A percentile compares a stretch with the other conserved stretches of the same genome.
Conservation (phyloP, 2,797 vertebrate genomes). For the Acipenser ruthenus region DNA sequence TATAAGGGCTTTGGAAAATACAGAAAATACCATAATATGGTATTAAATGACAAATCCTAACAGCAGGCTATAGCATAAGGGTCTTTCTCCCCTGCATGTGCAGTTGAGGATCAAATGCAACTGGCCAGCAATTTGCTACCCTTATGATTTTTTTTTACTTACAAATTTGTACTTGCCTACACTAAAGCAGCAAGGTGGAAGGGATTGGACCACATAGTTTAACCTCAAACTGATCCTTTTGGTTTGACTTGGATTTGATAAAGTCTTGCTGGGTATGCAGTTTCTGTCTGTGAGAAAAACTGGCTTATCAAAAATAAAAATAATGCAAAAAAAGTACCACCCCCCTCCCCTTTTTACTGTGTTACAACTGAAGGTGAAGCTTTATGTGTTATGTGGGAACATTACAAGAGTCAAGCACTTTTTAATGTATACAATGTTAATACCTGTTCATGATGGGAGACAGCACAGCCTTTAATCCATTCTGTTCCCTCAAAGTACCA, state of each 20-base stretch:
- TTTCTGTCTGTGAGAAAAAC: too few relatives aligned
- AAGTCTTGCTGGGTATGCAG: too few relatives aligned
- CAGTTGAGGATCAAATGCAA: slow-evolving; percentile 23
- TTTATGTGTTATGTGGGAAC: too few relatives aligned
- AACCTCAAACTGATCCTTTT: too few relatives aligned
- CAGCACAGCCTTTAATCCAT: slow-evolving; percentile 13
- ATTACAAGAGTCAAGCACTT: neutral
- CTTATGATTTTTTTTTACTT: neutral
- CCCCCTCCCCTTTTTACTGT: too few relatives aligned
- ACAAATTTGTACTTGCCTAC: neutral
- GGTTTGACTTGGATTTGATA: too few relatives aligned
- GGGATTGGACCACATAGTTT: too few relatives aligned
- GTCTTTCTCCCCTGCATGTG: slow-evolving; percentile 21
- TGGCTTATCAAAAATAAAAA: too few relatives aligned
- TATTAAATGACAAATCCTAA: slow-evolving; percentile 35
- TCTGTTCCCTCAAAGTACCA: slow-evolving; percentile 2
- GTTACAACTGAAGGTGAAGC: too few relatives aligned
- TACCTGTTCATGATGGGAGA: slow-evolving; percentile 2
- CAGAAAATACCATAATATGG: slow-evolving; percentile 27
- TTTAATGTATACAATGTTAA: slow-evolving; percentile 14
- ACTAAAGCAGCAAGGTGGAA: too few relatives aligned
- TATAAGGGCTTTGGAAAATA: slow-evolving; percentile 21
- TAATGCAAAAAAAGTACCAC: too few relatives aligned
- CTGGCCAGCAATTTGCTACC: neutral
- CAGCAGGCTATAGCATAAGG: slow-evolving; percentile 20